These are phyloP conservation scores for Apogon hyalosoma DNA, from an alignment of 2,797 vertebrate species.

Conservation along the genomic window DNA sequence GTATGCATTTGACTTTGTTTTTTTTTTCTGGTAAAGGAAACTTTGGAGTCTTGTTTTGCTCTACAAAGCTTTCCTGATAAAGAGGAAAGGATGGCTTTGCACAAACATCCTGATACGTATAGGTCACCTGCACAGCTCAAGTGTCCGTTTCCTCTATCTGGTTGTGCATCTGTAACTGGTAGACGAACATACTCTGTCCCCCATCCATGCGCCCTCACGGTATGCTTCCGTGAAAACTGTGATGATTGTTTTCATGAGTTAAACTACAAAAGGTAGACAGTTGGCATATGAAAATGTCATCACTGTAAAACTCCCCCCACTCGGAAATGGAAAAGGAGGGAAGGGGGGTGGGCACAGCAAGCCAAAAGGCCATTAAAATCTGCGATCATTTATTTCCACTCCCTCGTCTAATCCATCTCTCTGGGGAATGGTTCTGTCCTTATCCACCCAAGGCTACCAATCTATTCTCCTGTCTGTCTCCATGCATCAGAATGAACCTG, in stretches of 20 bases:
- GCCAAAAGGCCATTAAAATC: constrained; percentile 88
- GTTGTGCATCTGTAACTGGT: constrained; percentile 36
- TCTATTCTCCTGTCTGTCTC: constrained; percentile 86
- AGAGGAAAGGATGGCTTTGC: constrained; percentile 16
- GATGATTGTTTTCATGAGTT: constrained; percentile 65
- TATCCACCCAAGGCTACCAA: constrained; percentile 89
- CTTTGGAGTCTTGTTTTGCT: constrained; percentile 9
- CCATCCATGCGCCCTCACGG: constrained; percentile 3
- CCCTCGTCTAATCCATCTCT: constrained; percentile 87
- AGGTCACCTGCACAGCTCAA: constrained; percentile 43
- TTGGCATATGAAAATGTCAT: constrained; percentile 80
- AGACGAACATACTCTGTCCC: constrained; percentile 34
- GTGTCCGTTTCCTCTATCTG: constrained; percentile 36
- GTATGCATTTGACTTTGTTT: not conserved
- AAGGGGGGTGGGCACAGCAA: constrained; percentile 70
- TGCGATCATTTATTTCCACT: constrained; percentile 87
- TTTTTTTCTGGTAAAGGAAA: constrained; percentile 3
- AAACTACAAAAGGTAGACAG: constrained; percentile 62
- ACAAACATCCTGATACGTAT: constrained; percentile 49
- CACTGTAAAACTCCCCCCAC: constrained; percentile 68
- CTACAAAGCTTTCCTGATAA: constrained; percentile 14
- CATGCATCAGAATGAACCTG: constrained; percentile 84
- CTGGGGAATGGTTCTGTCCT: constrained; percentile 87
- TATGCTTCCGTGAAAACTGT: not conserved
- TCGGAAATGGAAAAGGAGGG: constrained; percentile 71